Evolutionary conservation across 2,113 vertebrate genomes (phyloP), one percentile per base, ranked within the genome.

Genomic region (Theristicus caerulescens): DNA sequence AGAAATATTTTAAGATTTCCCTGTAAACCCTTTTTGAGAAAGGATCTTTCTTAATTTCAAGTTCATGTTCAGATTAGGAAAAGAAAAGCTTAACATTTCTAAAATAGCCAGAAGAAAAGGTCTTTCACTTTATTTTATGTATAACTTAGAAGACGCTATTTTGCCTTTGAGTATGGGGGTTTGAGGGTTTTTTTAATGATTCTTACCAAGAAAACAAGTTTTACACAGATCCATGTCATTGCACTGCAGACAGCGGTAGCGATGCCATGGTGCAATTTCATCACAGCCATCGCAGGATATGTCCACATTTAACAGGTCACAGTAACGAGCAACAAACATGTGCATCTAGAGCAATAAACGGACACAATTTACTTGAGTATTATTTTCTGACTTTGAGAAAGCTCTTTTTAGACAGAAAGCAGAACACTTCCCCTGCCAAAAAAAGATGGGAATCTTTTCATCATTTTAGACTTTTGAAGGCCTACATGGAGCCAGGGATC

Each of bases 321-420:
- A 99, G 91, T 99, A 99, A n/a, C 99, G 99, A 31, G 99, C 99
- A 17, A 99, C 99, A 96, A 99, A 99, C 99, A 99, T 99, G 97
- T 99, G 99, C 99, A 99, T 99, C 99, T 99, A 71, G 74, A 96
- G 90, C 10, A 85, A 61, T 1, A 97, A 78, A 95, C 0, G 8
- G 55, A 90, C 46, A 86, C 18, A 24, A 2, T 6, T 58, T 7
- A 69, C 13, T 49, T 59, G 4, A 74, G 66, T 4, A 9, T 26
- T 64, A 3, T 31, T 42, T 76, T 32, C 52, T 61, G 47, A 61
- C 58, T 85, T 57, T 10, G 31, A 86, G 49, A 76, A 89, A 73
- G 32, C 8, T 49, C 25, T 65, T 72, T 38, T 59, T 66, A 91
- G 32, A 47, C 26, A 93, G 32, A 55, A 76, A 85, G 27, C 17